Conservation (phyloP, 2,888 invertebrate species). For the Ommatoiulus sabulosus region DNA sequence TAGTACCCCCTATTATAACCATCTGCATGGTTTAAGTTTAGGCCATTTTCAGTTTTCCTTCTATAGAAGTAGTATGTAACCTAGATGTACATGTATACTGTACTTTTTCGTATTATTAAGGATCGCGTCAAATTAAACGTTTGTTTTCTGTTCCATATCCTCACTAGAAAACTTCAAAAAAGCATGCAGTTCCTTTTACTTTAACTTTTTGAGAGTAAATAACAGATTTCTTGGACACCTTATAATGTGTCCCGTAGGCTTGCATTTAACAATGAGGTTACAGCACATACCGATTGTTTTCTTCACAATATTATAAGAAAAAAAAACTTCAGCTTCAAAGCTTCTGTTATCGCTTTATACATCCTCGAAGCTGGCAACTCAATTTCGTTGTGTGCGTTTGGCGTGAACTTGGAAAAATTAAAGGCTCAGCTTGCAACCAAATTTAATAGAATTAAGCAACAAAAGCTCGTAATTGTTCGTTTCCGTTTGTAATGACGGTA, state of each 20-base stretch:
- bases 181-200: too few species aligned
- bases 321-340: neutral
- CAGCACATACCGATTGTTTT: neutral
- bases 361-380: neutral
- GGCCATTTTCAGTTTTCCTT: too few species aligned
- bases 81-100: too few species aligned
- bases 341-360: neutral
- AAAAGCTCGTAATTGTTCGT: constrained; percentile 40
- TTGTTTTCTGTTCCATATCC: too few species aligned
- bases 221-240: too few species aligned
- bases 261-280: neutral
- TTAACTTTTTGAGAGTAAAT: too few species aligned
- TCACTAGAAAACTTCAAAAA: too few species aligned
- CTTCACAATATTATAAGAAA: neutral
- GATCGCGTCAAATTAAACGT: too few species aligned
- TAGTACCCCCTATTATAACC: too few species aligned
- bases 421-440: constrained; percentile 33
- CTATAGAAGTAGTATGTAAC: too few species aligned
- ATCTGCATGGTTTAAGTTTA: too few species aligned
- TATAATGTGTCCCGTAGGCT: neutral
- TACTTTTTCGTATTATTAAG: too few species aligned
- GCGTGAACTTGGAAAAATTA: constrained; percentile 11
- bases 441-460: constrained; percentile 36
- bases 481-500: constrained; percentile 40
- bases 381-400: neutral